Conservation (phyloP, 2,113 vertebrate species). For the Nothobranchius kuhntae region DNA sequence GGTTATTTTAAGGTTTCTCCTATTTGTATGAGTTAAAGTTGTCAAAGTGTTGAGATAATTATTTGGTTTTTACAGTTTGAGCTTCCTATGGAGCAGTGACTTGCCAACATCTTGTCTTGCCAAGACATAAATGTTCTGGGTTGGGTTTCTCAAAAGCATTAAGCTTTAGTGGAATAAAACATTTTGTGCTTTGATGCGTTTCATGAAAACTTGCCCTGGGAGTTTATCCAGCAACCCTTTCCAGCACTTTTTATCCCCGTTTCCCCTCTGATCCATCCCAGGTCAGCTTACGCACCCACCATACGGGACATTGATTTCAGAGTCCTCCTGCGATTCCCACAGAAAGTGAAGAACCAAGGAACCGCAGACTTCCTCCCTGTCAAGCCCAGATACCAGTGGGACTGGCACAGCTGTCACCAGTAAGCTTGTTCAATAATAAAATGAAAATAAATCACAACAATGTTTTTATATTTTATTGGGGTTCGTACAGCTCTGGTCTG, state of each 20-base stretch:
- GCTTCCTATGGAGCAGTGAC: conserved; percentile 33
- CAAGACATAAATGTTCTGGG: conserved; percentile 67
- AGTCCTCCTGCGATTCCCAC: conserved; percentile 84
- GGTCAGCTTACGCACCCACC: conserved; percentile 79
- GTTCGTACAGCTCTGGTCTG: neutral
- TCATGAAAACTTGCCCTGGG: conserved; percentile 23
- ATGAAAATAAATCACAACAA: too few species aligned
- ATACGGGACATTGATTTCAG: conserved; percentile 80
- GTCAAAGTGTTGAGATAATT: conserved; percentile 1
- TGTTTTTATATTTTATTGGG: neutral
- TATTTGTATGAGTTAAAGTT: neutral
- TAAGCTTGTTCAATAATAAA: conserved; percentile 61
- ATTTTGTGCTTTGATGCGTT: conserved; percentile 44
- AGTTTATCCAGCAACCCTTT: conserved; percentile 42
- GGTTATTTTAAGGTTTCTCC: conserved; percentile 8
- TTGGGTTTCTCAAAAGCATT: conserved; percentile 66
- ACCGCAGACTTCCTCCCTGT: conserved; percentile 83
- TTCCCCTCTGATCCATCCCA: conserved; percentile 53
- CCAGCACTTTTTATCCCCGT: conserved; percentile 34
- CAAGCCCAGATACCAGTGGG: conserved; percentile 84
- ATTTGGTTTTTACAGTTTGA: conserved; percentile 33
- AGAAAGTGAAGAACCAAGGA: conserved; percentile 85
- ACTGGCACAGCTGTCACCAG: conserved; percentile 90
- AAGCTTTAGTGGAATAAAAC: conserved; percentile 60
- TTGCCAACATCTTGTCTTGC: conserved; percentile 47